These are phyloP conservation scores for Macroteleia sp. DNA, from an alignment of 2,888 invertebrate genomes.

Conservation along the genomic window DNA sequence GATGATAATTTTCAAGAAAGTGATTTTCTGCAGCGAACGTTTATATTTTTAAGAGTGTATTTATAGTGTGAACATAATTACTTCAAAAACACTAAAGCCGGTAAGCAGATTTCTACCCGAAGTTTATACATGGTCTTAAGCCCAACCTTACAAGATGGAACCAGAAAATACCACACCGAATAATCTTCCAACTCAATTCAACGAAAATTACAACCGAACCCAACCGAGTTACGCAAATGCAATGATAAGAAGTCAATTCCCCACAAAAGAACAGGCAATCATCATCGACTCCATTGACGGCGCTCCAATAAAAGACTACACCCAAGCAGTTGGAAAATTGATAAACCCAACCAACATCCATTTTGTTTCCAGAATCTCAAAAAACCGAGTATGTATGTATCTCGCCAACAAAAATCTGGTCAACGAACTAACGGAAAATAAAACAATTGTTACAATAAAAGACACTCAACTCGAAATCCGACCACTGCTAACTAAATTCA, in stretches of 20 bases:
- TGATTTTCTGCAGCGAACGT: no score
- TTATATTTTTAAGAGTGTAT: no score
- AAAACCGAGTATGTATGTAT: constrained; percentile 45
- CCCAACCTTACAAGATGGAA: no score
- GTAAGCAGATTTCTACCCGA: no score
- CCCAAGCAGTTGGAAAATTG: constrained; percentile 16
- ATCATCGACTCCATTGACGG: constrained; percentile 29
- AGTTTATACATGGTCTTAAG: no score
- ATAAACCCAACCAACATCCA: constrained; percentile 23
- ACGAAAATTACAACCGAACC: no score
- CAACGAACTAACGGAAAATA: background rate
- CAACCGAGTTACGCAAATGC: constrained; percentile 28
- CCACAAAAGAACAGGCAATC: constrained; percentile 44
- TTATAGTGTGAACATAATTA: no score
- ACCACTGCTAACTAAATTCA: constrained; percentile 16
- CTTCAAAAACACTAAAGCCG: no score
- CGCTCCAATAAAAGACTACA: constrained; percentile 30
- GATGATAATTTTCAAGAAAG: no score
- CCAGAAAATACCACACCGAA: no score
- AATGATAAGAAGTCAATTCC: constrained; percentile 16
- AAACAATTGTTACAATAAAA: constrained; percentile 26
- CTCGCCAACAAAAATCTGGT: constrained; percentile 14
- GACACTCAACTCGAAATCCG: constrained; percentile 15
- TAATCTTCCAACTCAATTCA: no score
- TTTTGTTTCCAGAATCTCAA: constrained; percentile 38